Evolutionary conservation across 2,113 vertebrate genomes (phyloP), one percentile per base, ranked within the genome.

Genomic region (Eretmochelys imbricata): DNA sequence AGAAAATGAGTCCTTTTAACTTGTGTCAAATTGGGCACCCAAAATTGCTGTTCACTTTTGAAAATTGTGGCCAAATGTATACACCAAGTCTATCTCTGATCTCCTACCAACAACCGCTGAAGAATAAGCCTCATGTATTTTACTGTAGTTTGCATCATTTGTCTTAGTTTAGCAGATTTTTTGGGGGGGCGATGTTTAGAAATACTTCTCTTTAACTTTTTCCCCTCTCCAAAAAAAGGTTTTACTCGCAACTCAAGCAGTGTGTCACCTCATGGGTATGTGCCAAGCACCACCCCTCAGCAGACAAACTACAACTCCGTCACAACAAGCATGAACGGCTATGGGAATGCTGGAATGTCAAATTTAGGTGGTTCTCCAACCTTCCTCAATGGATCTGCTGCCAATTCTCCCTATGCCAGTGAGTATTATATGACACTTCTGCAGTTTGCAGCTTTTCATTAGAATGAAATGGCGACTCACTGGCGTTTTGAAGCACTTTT

Each of bases 361-460:
- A 99, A 99, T 98, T 97, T 99, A 98, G 99, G 99, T 1, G 99
- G 99, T 94, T 99, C 99, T 85, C 99, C 99, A 79, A 99, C 99
- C 90, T 99, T 99, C 98, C 99, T 99, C 98, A 99, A 99, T 8
- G 99, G 99, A 97, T 99, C 99, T 69, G 99, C 99, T 96, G 99
- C 99, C 98, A 99, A 99, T 98, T 99, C 99, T 76, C 99, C 99
- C 97, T 99, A 99, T 94, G 99, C 99, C 98, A 99, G 99, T 99
- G 98, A 99, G 99, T 99, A 97, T 80, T 89, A 51, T 19, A 7
- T 29, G 42, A 49, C 11, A 65, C 76, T 95, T 88, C 38, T 80
- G 1, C 51, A 2, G 87, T 87, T 76, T 87, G 50, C 38, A n/a
- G 3, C 0, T 59, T 96, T 92, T 57, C 48, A 10, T 69, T 81